A percentile compares a stretch with the other conserved stretches of the same genome.
Evolutionary conservation across 2,888 invertebrate genomes (phyloP).

Genomic region (Hesperia comma): DNA sequence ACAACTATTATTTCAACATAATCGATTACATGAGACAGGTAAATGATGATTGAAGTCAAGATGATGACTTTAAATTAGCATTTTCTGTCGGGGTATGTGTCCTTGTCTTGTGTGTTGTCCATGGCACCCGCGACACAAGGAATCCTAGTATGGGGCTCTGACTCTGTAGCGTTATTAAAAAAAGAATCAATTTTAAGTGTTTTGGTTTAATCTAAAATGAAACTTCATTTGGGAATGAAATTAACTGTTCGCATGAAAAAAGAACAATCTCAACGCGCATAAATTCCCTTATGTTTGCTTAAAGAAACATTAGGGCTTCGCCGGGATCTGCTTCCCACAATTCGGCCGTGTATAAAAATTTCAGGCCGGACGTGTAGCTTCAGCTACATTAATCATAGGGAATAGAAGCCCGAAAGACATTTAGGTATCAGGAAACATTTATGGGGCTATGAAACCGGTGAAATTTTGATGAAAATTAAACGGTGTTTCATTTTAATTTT

Average conservation of each 20-base stretch:
- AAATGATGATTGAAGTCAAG: no score
- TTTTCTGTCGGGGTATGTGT: no score
- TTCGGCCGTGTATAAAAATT: slow-evolving; percentile 34
- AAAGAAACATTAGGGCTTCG: slow-evolving; percentile 30
- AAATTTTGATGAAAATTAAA: slow-evolving; percentile 33
- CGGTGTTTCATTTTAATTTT: slow-evolving; percentile 20
- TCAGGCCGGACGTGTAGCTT: slow-evolving; percentile 33
- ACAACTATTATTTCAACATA: no score
- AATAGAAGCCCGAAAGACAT: slow-evolving; percentile 34
- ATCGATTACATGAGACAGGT: no score
- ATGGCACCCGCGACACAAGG: no score
- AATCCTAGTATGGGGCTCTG: no score
- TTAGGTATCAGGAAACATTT: slow-evolving; percentile 30
- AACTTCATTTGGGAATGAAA: slow-evolving; percentile 9
- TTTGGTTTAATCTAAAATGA: background rate
- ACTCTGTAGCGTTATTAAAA: no score
- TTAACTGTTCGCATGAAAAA: slow-evolving; percentile 2
- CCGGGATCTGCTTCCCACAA: slow-evolving; percentile 16
- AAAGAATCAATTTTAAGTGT: no score
- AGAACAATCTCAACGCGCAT: slow-evolving; percentile 24
- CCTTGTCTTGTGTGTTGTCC: no score
- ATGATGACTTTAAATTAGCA: no score
- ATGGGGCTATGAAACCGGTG: slow-evolving; percentile 24
- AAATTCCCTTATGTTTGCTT: slow-evolving; percentile 33
- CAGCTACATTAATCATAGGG: slow-evolving; percentile 35